A percentile compares a stretch with the other conserved stretches of the same genome.
These are phyloP conservation scores for Elymnias hypermnestra DNA, from an alignment of 1,140 invertebrate genomes.

Conservation along the genomic window DNA sequence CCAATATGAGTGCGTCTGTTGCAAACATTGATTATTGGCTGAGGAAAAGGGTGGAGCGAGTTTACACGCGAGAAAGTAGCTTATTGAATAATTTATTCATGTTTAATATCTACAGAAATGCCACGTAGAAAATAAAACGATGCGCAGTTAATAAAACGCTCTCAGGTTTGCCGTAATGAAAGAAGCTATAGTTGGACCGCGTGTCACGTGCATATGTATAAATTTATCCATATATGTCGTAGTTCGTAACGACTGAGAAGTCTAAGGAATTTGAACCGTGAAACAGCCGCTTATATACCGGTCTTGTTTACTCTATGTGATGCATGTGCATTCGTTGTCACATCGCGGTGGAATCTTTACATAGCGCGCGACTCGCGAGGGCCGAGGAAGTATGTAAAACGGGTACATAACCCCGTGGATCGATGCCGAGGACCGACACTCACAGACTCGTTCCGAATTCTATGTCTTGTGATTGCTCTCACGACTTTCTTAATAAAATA, in stretches of 20 bases:
- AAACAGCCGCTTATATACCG: constrained; percentile 31
- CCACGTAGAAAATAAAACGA: constrained; percentile 6
- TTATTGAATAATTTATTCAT: constrained; percentile 12
- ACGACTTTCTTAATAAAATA: constrained; percentile 3
- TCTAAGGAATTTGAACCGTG: constrained; percentile 32
- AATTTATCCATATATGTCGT: neutral
- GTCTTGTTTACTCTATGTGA: constrained; percentile 42
- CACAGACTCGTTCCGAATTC: constrained; percentile 38
- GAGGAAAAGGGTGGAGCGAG: constrained; percentile 8
- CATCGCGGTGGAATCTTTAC: constrained; percentile 67
- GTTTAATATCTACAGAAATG: constrained; percentile 11
- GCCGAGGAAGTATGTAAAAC: constrained; percentile 61
- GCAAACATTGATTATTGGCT: constrained; percentile 2
- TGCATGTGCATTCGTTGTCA: constrained; percentile 68
- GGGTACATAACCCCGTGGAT: constrained; percentile 65
- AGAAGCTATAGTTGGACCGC: constrained; percentile 10
- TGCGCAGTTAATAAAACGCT: constrained; percentile 8
- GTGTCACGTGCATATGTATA: constrained; percentile 4
- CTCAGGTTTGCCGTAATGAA: constrained; percentile 11
- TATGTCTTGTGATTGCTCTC: constrained; percentile 24
- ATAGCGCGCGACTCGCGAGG: constrained; percentile 54
- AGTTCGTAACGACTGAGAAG: constrained; percentile 26
- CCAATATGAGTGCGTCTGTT: neutral
- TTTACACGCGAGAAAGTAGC: constrained; percentile 6
- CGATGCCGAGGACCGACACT: constrained; percentile 55